Base-by-base conservation (phyloP, 2,797 vertebrate species). In the Glyptemys insculpta region DNA sequence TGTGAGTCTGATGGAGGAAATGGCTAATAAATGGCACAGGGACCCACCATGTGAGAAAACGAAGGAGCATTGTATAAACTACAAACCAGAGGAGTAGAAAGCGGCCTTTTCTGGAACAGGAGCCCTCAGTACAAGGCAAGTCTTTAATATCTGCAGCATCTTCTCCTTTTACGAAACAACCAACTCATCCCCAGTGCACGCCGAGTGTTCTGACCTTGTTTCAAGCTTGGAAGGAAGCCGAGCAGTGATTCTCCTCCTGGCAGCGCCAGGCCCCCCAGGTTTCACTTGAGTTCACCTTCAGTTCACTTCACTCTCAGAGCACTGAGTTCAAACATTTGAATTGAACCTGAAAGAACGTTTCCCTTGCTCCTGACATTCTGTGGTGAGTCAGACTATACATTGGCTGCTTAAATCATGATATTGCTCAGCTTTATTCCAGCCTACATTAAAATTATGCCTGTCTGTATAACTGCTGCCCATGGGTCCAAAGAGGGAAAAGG, bases 211-310 rank as follows among this genome's bases (percentile, higher is more conserved):
- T 50, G 79, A 50, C n/a, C 34, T 57, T 56, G 76, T 31, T 88
- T 59, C 52, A 79, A 50, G 54, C 78, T 81, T 79, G 44, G 68
- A 86, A 82, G 86, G 37, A 88, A 89, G 41, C 49, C 3, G 5
- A 49, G 68, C 31, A 41, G 23, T 56, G 49, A 74, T 47, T 81
- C 37, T 34, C 56, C 50, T 82, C 52, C 47, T 53, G 80, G 50
- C 84, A 86, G 37, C 44, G 57, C 44, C 47, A 59, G 25, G 54
- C 65, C 83, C 65, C 54, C 56, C 19, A 49, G 79, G 83, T 85
- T 85, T 88, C 59, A 44, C 47, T n/a, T 23, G 41, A 56, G 83
- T 86, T 92, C 87, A 92, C 34, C 12, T 79, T 50, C 49, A 92
- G 91, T 89, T 92, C 83, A 89, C 27, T 25, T 16, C 12, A 41